These are phyloP conservation scores for Bursaphelenchus okinawaensis DNA, from an alignment of 2,888 invertebrate species.

Conservation along the genomic window DNA sequence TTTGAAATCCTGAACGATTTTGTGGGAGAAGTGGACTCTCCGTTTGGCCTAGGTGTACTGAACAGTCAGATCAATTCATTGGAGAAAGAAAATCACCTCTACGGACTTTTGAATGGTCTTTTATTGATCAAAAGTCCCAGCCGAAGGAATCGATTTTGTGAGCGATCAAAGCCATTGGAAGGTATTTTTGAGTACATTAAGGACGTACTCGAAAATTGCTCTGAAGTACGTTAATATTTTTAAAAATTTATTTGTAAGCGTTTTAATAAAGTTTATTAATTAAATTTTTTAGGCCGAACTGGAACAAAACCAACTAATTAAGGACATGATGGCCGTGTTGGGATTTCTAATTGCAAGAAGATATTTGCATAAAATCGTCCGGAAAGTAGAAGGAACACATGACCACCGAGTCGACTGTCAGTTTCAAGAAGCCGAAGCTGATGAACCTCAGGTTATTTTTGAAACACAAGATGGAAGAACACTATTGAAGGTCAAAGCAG, in stretches of 20 bases:
- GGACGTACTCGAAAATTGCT: not conserved
- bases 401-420: constrained; percentile 1
- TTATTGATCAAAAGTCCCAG: not conserved
- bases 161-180: not conserved
- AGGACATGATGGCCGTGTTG: constrained; percentile 1
- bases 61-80: constrained; percentile 11
- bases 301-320: constrained; percentile 3
- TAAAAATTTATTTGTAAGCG: not conserved
- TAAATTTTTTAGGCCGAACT: not conserved
- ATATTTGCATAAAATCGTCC: not conserved
- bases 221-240: not conserved
- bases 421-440: not conserved
- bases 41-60: constrained; percentile 43
- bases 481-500: not conserved
- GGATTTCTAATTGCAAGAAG: not conserved
- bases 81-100: not conserved
- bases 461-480: not conserved
- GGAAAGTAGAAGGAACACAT: not conserved
- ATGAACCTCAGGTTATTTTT: constrained; percentile 3
- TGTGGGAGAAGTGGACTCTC: constrained; percentile 34
- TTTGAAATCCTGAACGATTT: constrained; percentile 33
- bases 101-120: constrained; percentile 6
- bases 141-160: not conserved
- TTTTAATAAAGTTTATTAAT: too few relatives aligned
- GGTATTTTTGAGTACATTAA: not conserved